phyloP scores from a whole-genome alignment of 2,797 vertebrate genomes.

The Hoplostethus mediterraneus region DNA sequence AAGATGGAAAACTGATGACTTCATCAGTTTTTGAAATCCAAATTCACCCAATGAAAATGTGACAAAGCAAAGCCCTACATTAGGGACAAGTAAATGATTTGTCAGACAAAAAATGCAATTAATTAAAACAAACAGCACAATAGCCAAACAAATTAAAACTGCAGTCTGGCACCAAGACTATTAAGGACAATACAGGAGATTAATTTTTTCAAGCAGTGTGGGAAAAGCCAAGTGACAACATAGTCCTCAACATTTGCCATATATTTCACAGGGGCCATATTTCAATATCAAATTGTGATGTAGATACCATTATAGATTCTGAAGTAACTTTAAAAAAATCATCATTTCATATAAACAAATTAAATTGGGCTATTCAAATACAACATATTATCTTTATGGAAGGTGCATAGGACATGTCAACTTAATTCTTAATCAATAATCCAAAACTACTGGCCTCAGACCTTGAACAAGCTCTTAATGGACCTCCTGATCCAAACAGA shows the following conservation, averaged over 20 bases:
- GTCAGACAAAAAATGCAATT: background rate
- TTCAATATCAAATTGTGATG: background rate
- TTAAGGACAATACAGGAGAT: background rate
- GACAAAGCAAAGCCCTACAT: background rate
- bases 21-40: background rate
- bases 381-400: slow-evolving; percentile 12
- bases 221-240: background rate
- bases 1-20: background rate
- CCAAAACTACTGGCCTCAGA: background rate
- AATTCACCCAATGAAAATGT: background rate
- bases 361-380: background rate
- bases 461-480: background rate
- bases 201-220: background rate
- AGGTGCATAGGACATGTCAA: slow-evolving; percentile 1
- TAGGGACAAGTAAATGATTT: background rate
- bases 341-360: background rate
- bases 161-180: background rate
- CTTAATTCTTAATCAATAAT: background rate
- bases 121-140: slow-evolving; percentile 2
- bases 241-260: background rate
- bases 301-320: background rate
- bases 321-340: background rate
- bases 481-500: background rate
- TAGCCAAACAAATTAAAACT: slow-evolving; percentile 5
- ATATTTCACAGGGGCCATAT: background rate